A percentile compares a stretch with the other conserved stretches of the same genome.
phyloP scores from a whole-genome alignment of 2,797 vertebrate genomes.

The Paguma larvata region DNA sequence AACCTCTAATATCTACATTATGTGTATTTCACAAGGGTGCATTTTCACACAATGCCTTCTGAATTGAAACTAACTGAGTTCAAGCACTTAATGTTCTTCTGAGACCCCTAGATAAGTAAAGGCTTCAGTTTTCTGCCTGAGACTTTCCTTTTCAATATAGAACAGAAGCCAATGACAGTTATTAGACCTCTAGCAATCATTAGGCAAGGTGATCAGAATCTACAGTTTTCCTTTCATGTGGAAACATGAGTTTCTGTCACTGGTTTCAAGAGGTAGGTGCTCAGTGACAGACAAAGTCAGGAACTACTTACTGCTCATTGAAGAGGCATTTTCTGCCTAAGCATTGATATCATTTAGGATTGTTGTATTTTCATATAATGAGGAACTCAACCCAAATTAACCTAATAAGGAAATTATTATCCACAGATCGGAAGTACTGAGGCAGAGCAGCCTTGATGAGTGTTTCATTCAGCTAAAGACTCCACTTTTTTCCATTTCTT shows the following conservation, averaged over 20 bases:
- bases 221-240: background rate
- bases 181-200: background rate
- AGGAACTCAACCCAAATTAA: conserved; percentile 40
- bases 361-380: conserved; percentile 3
- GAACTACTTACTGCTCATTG: background rate
- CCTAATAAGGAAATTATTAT: conserved; percentile 14
- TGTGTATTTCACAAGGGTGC: conserved; percentile 1
- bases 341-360: background rate
- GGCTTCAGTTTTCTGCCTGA: background rate
- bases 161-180: background rate
- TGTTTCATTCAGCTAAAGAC: background rate
- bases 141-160: background rate
- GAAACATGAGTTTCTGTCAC: conserved; percentile 2
- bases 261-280: background rate
- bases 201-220: background rate
- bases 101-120: conserved; percentile 3
- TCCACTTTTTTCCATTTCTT: background rate
- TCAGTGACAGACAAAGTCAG: conserved; percentile 17
- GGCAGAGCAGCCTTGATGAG: background rate
- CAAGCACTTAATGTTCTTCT: conserved; percentile 32
- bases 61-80: conserved; percentile 17
- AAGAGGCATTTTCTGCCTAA: conserved; percentile 27
- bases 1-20: background rate
- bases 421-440: conserved; percentile 18
- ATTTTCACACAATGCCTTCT: conserved; percentile 4